Base-by-base conservation (phyloP, 2,113 vertebrate genomes). In the Eclectus roratus region DNA sequence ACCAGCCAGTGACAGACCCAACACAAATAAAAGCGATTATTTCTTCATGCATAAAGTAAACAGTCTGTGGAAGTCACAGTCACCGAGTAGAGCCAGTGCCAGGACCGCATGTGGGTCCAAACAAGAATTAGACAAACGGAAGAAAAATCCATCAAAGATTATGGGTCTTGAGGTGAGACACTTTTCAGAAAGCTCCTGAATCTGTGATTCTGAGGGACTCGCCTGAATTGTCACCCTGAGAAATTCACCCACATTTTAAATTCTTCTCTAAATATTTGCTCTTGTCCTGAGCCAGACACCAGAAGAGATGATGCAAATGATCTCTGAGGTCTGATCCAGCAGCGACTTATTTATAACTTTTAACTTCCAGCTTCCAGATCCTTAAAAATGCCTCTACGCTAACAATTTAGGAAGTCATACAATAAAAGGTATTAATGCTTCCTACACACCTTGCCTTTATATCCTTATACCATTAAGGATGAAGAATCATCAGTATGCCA, bases 91-190 rank as follows among this genome's bases (percentile, higher is more conserved):
- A 84, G 47, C 1, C 3, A 14, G 21, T 68, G 78, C 25, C 79
- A 89, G 70, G 35, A 71, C 18, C 33, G 33, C 31, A 71, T n/a
- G 17, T 28, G 17, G 15, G 20, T 72, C 56, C 68, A 70, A 92
- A 72, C 9, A 60, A 46, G 29, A 87, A 79, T 17, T 50, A 28
- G 10, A 52, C 76, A 91, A 72, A 29, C 39, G 5, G 52, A 91
- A 74, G 21, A 76, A 93, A 94, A 74, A 63, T 33, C 15, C 47
- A 44, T 46, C 13, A 33, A 66, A 85, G 2, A 50, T 28, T 44
- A 27, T 2, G 10, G 7, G 11, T 19, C 24, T 60, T 39, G 24
- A 69, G n/a, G 29, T 20, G 4, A n/a, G 23, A 68, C 0, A 1
- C 2, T 71, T 63, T 83, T 46, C 39, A 58, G 65, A 50, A 74